Conservation (phyloP, 1,140 invertebrate genomes). For the Drosophila gunungcola region DNA sequence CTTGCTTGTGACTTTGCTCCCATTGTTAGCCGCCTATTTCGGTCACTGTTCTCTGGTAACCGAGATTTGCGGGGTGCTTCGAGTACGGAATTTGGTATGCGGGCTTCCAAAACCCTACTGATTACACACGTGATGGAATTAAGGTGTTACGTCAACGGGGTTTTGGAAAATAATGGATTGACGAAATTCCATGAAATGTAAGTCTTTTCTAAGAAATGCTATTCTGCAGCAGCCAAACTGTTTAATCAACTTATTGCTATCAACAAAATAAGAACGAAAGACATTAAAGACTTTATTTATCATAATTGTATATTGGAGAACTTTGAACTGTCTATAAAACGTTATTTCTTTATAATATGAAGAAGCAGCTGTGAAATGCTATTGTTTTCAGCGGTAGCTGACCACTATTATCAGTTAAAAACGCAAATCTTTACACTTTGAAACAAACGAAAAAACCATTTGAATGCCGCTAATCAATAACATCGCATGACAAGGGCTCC, state of each 20-base stretch:
- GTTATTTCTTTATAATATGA: too few species aligned
- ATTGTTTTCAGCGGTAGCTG: too few species aligned
- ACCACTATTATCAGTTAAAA: background rate
- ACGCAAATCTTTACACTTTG: background rate
- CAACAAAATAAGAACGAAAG: too few species aligned
- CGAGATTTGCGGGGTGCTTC: background rate
- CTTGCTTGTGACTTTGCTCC: conserved; percentile 5
- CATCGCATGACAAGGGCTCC: background rate
- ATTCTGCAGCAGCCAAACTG: background rate
- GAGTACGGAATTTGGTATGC: background rate
- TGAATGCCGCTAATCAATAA: conserved; percentile 3
- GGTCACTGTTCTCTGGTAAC: background rate
- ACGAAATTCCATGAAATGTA: background rate
- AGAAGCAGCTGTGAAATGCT: too few species aligned
- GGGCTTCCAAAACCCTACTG: background rate
- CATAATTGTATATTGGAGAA: too few species aligned
- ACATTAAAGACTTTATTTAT: too few species aligned
- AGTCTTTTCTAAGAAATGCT: too few species aligned
- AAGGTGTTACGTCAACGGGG: background rate
- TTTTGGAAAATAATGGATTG: background rate
- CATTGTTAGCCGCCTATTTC: conserved; percentile 7
- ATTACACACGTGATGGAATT: background rate
- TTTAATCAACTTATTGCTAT: too few species aligned
- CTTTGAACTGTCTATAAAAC: too few species aligned
- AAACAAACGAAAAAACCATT: background rate